Evolutionary conservation across 2,113 vertebrate genomes (phyloP), one percentile per base, ranked within the genome.

Genomic region (Megaceryle torquata): DNA sequence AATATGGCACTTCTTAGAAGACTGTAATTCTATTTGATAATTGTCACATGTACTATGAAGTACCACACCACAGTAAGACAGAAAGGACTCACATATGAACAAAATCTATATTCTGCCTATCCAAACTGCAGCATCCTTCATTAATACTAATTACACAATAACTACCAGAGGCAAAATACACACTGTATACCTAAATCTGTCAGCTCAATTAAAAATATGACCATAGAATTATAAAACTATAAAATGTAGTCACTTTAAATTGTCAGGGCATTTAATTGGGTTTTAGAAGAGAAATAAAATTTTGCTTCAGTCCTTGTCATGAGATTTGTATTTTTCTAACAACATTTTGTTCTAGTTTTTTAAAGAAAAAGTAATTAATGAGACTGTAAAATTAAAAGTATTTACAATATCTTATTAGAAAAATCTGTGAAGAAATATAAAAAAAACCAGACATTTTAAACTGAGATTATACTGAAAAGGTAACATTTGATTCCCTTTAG

Each of bases 171-270:
- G 98, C 98, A 98, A 98, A 98, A 98, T 98, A 97, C 95, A 96
- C 97, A 98, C 97, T 97, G 97, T 97, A 96, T 97, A 97, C 98
- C 98, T 98, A 98, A 98, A 98, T 97, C 97, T 98, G 98, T 98
- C 98, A 98, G 97, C 97, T 98, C 98, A 97, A 98, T 98, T 99
- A 98, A 98, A 98, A 99, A 98, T 97, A 98, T 98, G 88, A 98
- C 98, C 98, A 97, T 97, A 97, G 98, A 98, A 98, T 60, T 98
- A 98, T 96, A 97, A 98, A 99, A 98, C 97, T 97, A 97, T 98
- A 98, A 98, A 98, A 98, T 97, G 94, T 97, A 98, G 98, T 97
- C 89, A 57, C 59, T 86, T 96, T 94, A 65, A 96, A 96, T 79
- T 96, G 84, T 93, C 88, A 94, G 85, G 54, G 67, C 21, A 96